phyloP scores from a whole-genome alignment of 92 coral and sea anemone species.

The Porites cylindrica region DNA sequence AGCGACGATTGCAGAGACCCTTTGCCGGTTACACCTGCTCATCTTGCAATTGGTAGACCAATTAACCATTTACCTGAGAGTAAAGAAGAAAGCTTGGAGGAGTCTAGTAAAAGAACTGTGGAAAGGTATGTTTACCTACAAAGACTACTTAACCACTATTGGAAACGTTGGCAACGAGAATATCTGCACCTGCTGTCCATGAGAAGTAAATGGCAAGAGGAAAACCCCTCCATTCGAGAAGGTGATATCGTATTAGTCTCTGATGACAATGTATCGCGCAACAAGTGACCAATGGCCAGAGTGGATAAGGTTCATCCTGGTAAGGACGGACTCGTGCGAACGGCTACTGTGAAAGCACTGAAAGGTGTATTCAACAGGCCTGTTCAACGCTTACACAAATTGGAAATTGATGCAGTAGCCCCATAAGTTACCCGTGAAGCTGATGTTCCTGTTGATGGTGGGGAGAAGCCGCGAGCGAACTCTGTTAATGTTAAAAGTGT shows the following conservation, averaged over 20 bases:
- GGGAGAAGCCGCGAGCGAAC: background rate
- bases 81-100: no score
- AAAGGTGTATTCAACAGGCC: background rate
- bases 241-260: conserved; percentile 47
- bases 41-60: no score
- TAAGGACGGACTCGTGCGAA: conserved; percentile 40
- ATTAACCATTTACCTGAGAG: no score
- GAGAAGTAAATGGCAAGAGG: no score
- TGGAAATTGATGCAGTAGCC: conserved; percentile 6
- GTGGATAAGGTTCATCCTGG: conserved; percentile 37
- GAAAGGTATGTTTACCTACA: no score
- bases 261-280: conserved; percentile 32
- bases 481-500: background rate
- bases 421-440: background rate
- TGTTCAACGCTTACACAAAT: conserved; percentile 27
- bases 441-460: conserved; percentile 3
- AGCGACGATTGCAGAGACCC: no score
- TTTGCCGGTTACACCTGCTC: no score
- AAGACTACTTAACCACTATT: no score
- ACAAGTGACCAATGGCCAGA: conserved; percentile 35
- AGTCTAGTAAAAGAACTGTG: background rate
- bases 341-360: conserved; percentile 22
- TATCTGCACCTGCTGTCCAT: no score
- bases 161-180: no score
- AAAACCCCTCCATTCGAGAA: conserved; percentile 5